Conservation (phyloP, 2,888 invertebrate genomes). For the Mythimna ferrago region DNA sequence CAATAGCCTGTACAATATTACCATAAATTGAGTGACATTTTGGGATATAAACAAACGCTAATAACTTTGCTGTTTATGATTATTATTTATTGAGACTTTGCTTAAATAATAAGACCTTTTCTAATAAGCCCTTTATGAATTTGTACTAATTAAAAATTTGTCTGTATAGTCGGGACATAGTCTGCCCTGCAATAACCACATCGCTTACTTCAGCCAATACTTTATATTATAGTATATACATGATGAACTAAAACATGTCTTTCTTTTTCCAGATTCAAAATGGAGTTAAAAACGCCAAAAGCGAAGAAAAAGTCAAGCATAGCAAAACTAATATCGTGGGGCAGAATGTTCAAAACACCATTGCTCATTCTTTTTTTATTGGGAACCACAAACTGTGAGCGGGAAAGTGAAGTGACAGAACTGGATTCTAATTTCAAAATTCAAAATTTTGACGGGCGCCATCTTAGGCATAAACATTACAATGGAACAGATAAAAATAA, state of each 20-base stretch:
- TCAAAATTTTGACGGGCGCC: constrained; percentile 55
- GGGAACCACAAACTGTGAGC: constrained; percentile 83
- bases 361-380: constrained; percentile 81
- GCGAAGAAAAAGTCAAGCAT: constrained; percentile 84
- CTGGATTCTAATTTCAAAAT: constrained; percentile 61
- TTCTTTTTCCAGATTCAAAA: constrained; percentile 79
- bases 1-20: no score
- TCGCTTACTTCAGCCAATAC: no score
- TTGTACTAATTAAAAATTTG: no score
- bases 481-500: constrained; percentile 72
- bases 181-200: no score
- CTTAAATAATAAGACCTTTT: no score
- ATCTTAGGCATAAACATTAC: constrained; percentile 75
- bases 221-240: no score
- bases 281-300: constrained; percentile 86
- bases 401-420: constrained; percentile 74
- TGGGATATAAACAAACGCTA: no score
- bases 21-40: no score
- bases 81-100: no score
- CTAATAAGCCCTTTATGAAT: no score
- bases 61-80: no score
- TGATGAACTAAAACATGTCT: constrained; percentile 2
- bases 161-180: no score
- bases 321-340: constrained; percentile 79
- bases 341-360: constrained; percentile 82